Evolutionary conservation across 2,888 invertebrate species (phyloP), one percentile per base, ranked within the genome.

Genomic region (Hetaerina titia): DNA sequence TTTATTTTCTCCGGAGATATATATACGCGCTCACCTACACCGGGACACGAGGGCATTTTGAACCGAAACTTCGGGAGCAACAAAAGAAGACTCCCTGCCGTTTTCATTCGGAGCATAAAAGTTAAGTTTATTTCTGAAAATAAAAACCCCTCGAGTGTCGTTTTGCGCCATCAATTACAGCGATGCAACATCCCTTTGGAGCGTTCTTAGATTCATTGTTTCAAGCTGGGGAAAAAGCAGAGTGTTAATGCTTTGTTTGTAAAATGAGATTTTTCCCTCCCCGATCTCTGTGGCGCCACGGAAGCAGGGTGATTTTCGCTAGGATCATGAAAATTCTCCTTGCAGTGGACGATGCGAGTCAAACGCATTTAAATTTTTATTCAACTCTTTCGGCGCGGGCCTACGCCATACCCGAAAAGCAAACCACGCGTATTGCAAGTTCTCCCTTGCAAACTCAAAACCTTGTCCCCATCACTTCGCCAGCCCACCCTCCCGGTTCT

Each of bases 1-100:
- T 92, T 92, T 92, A 92, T 92, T 92, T 92, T 92, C 92, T 92
- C 92, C 92, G 64, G 64, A 90, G 90, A 90, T 90, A 90, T 90
- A 90, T 90, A 81, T 81, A 31, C 31, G 81, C 11, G 64, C 90
- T 69, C 56, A 69, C 92, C 92, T 69, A 69, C 31, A 56, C 56
- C 22, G 92, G 69, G 56, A 69, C 69, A 92, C 69, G 8, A 57
- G 69, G 69, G n/a, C 69, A 92, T 92, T 74, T 69, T 56, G 64
- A 90, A 81, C 64, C 90, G 74, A 92, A 92, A 92, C 92, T 69
- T 90, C 81, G 25, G 45, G 22, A 92, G 92, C 92, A 74, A 92
- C 92, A 92, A 92, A 69, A 56, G 92, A 19, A 90, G 19, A 90
- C 90, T 17, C n/a, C n/a, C 92, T 56, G 74, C 69, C 56, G 57